Percentiles rank a stretch among this genome's conserved stretches.
phyloP scores from a whole-genome alignment of 2,797 vertebrate species.

The Sebastes diaconus region DNA sequence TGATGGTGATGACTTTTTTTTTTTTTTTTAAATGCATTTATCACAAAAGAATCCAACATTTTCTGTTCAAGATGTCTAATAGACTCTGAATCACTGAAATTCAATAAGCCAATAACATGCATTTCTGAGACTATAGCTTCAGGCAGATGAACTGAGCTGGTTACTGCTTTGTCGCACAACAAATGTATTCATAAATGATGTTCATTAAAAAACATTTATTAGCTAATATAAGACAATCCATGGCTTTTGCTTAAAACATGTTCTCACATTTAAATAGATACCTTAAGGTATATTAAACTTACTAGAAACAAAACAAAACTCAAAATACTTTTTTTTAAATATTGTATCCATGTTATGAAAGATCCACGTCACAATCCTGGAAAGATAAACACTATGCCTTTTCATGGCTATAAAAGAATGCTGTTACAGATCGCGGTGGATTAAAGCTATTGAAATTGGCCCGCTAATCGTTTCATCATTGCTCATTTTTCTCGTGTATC shows the following conservation, averaged over 20 bases:
- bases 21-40: neutral
- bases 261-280: neutral
- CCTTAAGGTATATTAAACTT: no score
- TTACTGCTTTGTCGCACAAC: neutral
- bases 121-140: neutral
- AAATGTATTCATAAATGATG: neutral
- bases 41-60: neutral
- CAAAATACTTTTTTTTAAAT: neutral
- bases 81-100: neutral
- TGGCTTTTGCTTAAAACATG: neutral
- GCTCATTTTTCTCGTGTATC: constrained; percentile 81
- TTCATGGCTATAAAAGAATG: constrained; percentile 34
- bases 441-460: constrained; percentile 62
- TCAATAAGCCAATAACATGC: neutral
- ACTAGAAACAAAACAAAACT: neutral
- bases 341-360: neutral
- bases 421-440: constrained; percentile 40
- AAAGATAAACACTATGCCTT: neutral
- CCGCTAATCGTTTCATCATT: constrained; percentile 75
- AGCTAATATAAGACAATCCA: neutral
- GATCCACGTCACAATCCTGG: neutral
- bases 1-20: neutral
- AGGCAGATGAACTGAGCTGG: neutral
- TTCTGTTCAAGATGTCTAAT: neutral
- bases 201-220: neutral